phyloP scores from a whole-genome alignment of 2,113 vertebrate genomes.

The Centropristis striata region DNA sequence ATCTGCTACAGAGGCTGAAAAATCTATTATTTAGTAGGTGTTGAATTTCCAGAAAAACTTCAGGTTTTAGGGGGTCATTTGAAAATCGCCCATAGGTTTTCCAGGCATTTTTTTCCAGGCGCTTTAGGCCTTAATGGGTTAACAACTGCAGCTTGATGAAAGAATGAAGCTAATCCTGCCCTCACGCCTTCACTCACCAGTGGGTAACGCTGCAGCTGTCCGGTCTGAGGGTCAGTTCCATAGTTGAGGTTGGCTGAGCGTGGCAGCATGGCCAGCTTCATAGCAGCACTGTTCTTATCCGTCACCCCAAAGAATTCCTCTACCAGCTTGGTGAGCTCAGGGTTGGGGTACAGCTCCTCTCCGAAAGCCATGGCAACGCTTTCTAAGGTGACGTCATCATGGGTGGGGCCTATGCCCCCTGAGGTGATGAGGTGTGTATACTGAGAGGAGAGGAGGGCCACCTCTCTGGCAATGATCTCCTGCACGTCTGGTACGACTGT shows the following conservation, averaged over 20 bases:
- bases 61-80: no score
- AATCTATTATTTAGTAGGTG: no score
- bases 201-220: slow-evolving; percentile 86
- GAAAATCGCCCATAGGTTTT: no score
- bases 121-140: no score
- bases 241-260: slow-evolving; percentile 92
- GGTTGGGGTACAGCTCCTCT: slow-evolving; percentile 86
- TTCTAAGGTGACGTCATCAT: slow-evolving; percentile 96
- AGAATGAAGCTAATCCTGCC: background rate
- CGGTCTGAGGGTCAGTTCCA: slow-evolving; percentile 85
- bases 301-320: slow-evolving; percentile 82
- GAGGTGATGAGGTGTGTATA: slow-evolving; percentile 93
- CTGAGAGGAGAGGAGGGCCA: slow-evolving; percentile 86
- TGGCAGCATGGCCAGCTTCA: slow-evolving; percentile 92
- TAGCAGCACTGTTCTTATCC: slow-evolving; percentile 79
- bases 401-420: slow-evolving; percentile 95
- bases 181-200: slow-evolving; percentile 81
- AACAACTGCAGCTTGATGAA: background rate
- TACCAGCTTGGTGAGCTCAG: slow-evolving; percentile 88
- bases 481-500: slow-evolving; percentile 92
- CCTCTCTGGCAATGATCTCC: slow-evolving; percentile 89
- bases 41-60: no score
- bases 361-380: slow-evolving; percentile 92
- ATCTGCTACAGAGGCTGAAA: no score
- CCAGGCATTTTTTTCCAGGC: no score